These are phyloP conservation scores for Denticeps clupeoides DNA, from an alignment of 2,797 vertebrate species.

Conservation along the genomic window DNA sequence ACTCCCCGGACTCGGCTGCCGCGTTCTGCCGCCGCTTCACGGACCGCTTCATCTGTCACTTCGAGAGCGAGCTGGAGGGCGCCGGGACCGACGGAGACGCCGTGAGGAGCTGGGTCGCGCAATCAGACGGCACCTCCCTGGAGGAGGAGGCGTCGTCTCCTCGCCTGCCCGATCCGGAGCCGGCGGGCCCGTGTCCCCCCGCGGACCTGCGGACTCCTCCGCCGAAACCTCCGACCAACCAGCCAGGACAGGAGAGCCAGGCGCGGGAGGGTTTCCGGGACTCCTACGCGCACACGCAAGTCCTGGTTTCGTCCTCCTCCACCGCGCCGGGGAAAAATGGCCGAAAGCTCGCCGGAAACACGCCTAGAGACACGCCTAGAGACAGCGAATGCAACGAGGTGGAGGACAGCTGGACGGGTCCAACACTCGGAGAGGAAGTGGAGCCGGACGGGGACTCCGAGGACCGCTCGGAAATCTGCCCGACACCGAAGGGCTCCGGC, in stretches of 20 bases:
- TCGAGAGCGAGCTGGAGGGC: constrained; percentile 72
- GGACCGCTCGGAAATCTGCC: constrained; percentile 23
- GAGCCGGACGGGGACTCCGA: constrained; percentile 46
- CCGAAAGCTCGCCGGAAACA: constrained; percentile 30
- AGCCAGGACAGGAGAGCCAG: constrained; percentile 41
- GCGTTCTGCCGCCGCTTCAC: constrained; percentile 80
- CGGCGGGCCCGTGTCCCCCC: neutral
- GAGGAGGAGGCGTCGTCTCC: constrained; percentile 61
- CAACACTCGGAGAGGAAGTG: constrained; percentile 37
- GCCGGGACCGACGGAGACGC: constrained; percentile 42
- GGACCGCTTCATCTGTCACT: constrained; percentile 76
- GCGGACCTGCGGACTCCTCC: constrained; percentile 13
- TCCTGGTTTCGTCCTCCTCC: constrained; percentile 60
- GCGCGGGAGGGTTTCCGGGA: constrained; percentile 45
- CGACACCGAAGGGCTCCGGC: constrained; percentile 26
- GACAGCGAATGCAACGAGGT: constrained; percentile 26
- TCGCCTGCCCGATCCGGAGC: constrained; percentile 33
- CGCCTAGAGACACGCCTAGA: constrained; percentile 25
- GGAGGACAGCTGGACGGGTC: constrained; percentile 54
- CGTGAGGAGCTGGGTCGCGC: constrained; percentile 52
- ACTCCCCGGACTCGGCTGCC: constrained; percentile 66
- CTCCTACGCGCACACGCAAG: constrained; percentile 48
- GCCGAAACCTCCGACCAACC: constrained; percentile 32
- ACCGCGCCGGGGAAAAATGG: constrained; percentile 61
- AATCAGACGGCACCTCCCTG: constrained; percentile 49